phyloP scores from a whole-genome alignment of 1,140 invertebrate species.

The Neodiprion lecontei region DNA sequence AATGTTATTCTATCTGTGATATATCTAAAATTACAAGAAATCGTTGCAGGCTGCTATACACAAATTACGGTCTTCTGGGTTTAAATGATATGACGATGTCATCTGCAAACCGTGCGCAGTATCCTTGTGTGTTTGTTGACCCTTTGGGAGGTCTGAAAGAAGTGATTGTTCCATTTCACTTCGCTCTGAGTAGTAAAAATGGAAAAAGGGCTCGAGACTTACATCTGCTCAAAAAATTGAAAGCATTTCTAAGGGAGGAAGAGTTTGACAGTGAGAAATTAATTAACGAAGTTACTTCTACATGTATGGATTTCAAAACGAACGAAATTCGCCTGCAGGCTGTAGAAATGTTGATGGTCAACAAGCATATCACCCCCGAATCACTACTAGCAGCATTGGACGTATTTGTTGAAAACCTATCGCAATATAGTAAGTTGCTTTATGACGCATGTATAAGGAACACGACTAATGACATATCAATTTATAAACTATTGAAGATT shows the following conservation, averaged over 20 bases:
- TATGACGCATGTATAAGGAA: background rate
- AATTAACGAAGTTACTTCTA: constrained; percentile 60
- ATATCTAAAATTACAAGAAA: too few relatives aligned
- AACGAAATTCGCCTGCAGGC: constrained; percentile 74
- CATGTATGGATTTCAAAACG: constrained; percentile 75
- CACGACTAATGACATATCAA: constrained; percentile 19
- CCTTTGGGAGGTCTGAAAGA: constrained; percentile 81
- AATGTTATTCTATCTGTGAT: too few relatives aligned
- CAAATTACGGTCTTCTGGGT: constrained; percentile 81
- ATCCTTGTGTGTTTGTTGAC: constrained; percentile 83
- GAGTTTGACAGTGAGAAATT: constrained; percentile 63
- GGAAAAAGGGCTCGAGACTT: constrained; percentile 86
- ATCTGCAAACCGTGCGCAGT: constrained; percentile 65
- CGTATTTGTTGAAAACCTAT: constrained; percentile 56
- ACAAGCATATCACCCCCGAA: constrained; percentile 66
- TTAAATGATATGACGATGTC: constrained; percentile 56
- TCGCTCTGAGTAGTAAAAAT: constrained; percentile 84
- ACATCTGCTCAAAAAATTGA: constrained; percentile 83
- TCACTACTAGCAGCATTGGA: constrained; percentile 62
- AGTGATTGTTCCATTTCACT: constrained; percentile 89
- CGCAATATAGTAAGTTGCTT: constrained; percentile 34
- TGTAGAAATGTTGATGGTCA: constrained; percentile 73
- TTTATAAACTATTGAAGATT: constrained; percentile 5
- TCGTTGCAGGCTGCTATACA: constrained; percentile 72
- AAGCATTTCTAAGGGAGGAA: constrained; percentile 69